These are phyloP conservation scores for Atractosteus spatula DNA, from an alignment of 2,113 vertebrate genomes.

Conservation along the genomic window DNA sequence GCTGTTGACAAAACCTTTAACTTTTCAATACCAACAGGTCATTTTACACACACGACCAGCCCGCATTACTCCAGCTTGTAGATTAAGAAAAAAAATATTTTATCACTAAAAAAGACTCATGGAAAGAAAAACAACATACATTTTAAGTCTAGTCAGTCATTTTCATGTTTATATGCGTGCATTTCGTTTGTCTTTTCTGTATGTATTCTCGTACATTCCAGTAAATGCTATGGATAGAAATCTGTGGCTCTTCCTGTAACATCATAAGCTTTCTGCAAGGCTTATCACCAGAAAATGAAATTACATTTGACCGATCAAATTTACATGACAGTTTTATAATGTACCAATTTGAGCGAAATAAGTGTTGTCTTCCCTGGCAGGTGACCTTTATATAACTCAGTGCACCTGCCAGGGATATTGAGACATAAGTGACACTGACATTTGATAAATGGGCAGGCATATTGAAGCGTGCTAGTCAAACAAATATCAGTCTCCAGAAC, in stretches of 20 bases:
- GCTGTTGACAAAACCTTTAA: too few relatives aligned
- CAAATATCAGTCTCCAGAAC: background rate
- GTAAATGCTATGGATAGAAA: background rate
- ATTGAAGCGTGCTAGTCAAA: background rate
- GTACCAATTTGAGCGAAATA: constrained; percentile 36
- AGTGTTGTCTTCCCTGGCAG: constrained; percentile 49
- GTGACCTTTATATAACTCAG: constrained; percentile 60
- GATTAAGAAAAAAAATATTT: too few relatives aligned
- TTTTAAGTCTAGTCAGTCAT: too few relatives aligned
- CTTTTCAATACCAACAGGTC: too few relatives aligned
- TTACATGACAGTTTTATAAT: constrained; percentile 9
- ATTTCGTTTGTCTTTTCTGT: background rate
- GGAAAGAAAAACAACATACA: too few relatives aligned
- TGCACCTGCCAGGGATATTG: constrained; percentile 50
- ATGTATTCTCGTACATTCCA: background rate
- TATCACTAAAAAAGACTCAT: too few relatives aligned
- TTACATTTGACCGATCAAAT: background rate
- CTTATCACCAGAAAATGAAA: background rate
- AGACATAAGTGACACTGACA: constrained; percentile 55
- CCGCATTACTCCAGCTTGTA: too few relatives aligned
- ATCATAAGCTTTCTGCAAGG: background rate
- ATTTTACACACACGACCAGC: too few relatives aligned
- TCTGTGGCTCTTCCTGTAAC: background rate
- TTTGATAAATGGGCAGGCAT: constrained; percentile 39
- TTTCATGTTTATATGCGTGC: too few relatives aligned